phyloP scores from a whole-genome alignment of 2,888 invertebrate genomes.

The Aleiodes leptofemur region DNA sequence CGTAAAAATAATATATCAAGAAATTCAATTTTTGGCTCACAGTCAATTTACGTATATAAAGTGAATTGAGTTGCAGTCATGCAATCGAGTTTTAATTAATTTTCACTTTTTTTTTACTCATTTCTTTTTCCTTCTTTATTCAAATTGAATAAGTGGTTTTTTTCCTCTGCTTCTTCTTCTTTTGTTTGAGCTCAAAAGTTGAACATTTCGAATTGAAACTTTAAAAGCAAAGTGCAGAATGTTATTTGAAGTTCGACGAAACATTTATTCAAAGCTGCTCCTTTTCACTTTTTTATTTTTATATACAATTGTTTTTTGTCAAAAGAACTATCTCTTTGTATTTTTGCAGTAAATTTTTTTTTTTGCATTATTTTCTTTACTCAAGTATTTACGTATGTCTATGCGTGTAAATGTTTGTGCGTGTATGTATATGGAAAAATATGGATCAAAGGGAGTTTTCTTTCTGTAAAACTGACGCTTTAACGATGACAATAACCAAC shows the following conservation, averaged over 20 bases:
- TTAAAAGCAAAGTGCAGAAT: too few relatives aligned
- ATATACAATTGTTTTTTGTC: background rate
- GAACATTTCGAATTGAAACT: too few relatives aligned
- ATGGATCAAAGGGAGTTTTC: constrained; percentile 44
- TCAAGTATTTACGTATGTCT: background rate
- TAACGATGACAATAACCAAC: constrained; percentile 44
- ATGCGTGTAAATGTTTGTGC: constrained; percentile 35
- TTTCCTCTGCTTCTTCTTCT: background rate
- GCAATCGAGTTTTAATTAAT: too few relatives aligned
- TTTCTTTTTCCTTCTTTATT: background rate
- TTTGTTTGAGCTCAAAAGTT: background rate
- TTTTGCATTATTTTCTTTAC: background rate
- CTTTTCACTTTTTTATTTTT: constrained; percentile 14
- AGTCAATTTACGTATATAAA: too few relatives aligned
- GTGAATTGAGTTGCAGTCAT: too few relatives aligned
- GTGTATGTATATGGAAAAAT: constrained; percentile 1
- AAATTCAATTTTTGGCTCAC: too few relatives aligned
- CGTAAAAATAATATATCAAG: too few relatives aligned
- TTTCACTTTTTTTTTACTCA: too few relatives aligned
- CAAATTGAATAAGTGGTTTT: constrained; percentile 1
- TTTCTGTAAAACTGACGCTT: constrained; percentile 33
- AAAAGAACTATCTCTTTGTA: constrained; percentile 15
- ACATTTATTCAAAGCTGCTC: background rate
- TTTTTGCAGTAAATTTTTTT: constrained; percentile 31
- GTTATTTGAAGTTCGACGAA: background rate